These are phyloP conservation scores for Ambastaia sidthimunki DNA, from an alignment of 2,797 vertebrate species.

Conservation along the genomic window DNA sequence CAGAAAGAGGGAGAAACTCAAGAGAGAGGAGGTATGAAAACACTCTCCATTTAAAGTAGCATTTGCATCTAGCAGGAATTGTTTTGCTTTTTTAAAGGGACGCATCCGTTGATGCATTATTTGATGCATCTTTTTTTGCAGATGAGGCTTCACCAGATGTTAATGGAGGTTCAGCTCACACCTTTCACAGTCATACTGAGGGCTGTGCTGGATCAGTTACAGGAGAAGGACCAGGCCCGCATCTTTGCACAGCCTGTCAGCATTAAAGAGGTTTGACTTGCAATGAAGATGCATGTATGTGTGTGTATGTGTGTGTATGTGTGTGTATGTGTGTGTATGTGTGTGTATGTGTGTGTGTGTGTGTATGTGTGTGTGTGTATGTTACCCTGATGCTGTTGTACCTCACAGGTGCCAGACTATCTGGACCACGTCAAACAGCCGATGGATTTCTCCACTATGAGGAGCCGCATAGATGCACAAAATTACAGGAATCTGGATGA, in stretches of 20 bases:
- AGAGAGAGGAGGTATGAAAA: slow-evolving; percentile 87
- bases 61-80: too few relatives aligned
- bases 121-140: slow-evolving; percentile 69
- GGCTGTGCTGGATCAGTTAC: slow-evolving; percentile 89
- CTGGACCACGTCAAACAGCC: too few relatives aligned
- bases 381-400: slow-evolving; percentile 91
- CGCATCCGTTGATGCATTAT: too few relatives aligned
- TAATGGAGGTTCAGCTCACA: slow-evolving; percentile 90
- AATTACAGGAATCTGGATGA: slow-evolving; percentile 87
- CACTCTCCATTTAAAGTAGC: too few relatives aligned
- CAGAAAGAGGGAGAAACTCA: slow-evolving; percentile 96
- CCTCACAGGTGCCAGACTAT: too few relatives aligned
- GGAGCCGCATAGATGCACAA: slow-evolving; percentile 87
- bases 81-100: too few relatives aligned
- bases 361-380: too few relatives aligned
- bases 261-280: slow-evolving; percentile 84
- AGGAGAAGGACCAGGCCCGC: slow-evolving; percentile 91
- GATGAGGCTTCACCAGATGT: slow-evolving; percentile 94
- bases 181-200: slow-evolving; percentile 90
- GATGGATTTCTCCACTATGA: slow-evolving; percentile 85
- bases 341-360: too few relatives aligned
- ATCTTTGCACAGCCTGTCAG: slow-evolving; percentile 95
- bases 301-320: too few relatives aligned
- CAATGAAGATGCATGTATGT: too few relatives aligned
- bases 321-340: too few relatives aligned